A percentile compares a stretch with the other conserved stretches of the same genome.
Conservation (phyloP, 2,113 vertebrate species). For the Buteo buteo region DNA sequence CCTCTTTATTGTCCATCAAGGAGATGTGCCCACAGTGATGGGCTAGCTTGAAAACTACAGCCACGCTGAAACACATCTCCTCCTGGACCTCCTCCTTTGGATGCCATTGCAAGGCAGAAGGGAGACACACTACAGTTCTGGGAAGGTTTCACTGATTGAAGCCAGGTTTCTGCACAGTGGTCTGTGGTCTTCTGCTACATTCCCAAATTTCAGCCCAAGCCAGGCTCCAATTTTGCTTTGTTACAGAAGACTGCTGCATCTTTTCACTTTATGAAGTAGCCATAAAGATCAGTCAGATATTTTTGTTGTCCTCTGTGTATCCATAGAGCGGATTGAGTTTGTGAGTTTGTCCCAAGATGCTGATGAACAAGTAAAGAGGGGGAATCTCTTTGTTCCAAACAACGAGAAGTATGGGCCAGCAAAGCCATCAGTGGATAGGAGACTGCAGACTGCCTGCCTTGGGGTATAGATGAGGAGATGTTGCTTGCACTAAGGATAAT, state of each 20-base stretch:
- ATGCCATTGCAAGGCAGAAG: not conserved
- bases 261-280: not conserved
- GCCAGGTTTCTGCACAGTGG: not conserved
- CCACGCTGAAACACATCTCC: not conserved
- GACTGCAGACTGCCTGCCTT: not conserved
- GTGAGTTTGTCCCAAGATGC: not conserved
- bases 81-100: not conserved
- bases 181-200: not conserved
- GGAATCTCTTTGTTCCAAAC: not conserved
- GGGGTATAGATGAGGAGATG: not conserved
- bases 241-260: not conserved
- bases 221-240: not conserved
- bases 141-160: not conserved
- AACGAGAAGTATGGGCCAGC: not conserved
- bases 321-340: not conserved
- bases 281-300: not conserved
- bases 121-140: not conserved
- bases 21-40: not conserved
- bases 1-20: not conserved
- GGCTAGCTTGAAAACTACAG: not conserved
- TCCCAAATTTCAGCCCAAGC: not conserved
- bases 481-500: not conserved
- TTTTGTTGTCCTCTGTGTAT: not conserved
- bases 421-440: not conserved
- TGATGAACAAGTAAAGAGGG: not conserved